Base-by-base conservation (phyloP, 2,797 vertebrate species). In the Cyclopterus lumpus region DNA sequence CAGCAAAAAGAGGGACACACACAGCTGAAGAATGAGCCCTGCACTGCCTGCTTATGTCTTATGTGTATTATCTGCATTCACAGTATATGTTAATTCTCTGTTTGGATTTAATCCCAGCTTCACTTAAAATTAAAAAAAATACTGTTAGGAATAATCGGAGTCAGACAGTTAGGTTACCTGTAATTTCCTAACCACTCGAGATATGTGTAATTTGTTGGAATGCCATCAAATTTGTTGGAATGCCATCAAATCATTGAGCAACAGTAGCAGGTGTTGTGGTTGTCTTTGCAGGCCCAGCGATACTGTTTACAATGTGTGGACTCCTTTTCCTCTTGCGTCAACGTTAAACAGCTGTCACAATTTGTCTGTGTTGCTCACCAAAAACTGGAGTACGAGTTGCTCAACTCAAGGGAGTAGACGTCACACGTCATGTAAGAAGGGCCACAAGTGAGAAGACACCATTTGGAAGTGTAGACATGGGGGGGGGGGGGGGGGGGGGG, bases 301-400 rank as follows among this genome's bases (percentile, higher is more conserved):
- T 57, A 65, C 59, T 73, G 82, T 86, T 86, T 75, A 79, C 73
- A 67, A 73, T 77, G 70, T 65, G 72, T 84, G 79, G 72, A 77
- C 67, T 42, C 59, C 76, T 85, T 62, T 15, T n/a, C 24, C 2
- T 69, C 49, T 57, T 76, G 65, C 75, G 76, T 88, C 85, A 85
- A 72, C 44, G 30, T 68, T 58, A 46, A 83, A 81, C 91, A 87
- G 85, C 90, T 92, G 90, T 86, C 65, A 78, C 85, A 38, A 68
- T 75, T 51, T 77, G 57, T 92, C 86, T 36, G 34, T 2, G 26
- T 48, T 6, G 6, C 62, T 68, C 30, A 73, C 65, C 74, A 67
- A 79, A 88, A 73, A 67, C 67, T 24, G 49, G 10, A 62, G 60
- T 60, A 73, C n/a, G 48, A 54, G 62, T 58, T 57, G 73, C 60